Percentiles rank a stretch among this genome's conserved stretches.
These are phyloP conservation scores for Lucilia cuprina DNA, from an alignment of 1,140 invertebrate species.

Conservation along the genomic window DNA sequence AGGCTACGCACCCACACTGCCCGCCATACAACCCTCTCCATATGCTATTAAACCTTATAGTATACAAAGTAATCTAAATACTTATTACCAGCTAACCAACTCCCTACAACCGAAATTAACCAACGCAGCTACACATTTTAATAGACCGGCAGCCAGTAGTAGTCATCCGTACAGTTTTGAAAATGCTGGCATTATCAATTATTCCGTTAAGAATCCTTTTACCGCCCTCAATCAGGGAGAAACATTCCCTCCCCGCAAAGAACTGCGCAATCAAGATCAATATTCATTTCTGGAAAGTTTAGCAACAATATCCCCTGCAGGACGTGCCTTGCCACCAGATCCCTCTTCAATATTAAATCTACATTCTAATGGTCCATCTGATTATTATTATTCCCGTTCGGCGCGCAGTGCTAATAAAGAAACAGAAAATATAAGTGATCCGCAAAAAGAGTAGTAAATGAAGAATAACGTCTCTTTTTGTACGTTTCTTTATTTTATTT, in stretches of 20 bases:
- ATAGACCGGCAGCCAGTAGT: slow-evolving; percentile 43
- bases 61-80: background rate
- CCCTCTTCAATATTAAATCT: background rate
- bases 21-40: slow-evolving; percentile 32
- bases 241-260: slow-evolving; percentile 54
- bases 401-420: background rate
- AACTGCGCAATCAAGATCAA: slow-evolving; percentile 47
- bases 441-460: background rate
- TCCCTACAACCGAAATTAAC: slow-evolving; percentile 35
- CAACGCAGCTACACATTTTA: slow-evolving; percentile 43
- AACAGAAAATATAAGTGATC: background rate
- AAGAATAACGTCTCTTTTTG: background rate
- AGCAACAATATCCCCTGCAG: background rate
- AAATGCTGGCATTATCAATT: slow-evolving; percentile 48
- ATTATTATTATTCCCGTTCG: background rate
- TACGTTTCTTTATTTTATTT: background rate
- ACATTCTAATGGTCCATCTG: background rate
- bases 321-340: background rate
- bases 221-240: slow-evolving; percentile 58
- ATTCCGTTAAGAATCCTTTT: slow-evolving; percentile 51
- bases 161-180: slow-evolving; percentile 51
- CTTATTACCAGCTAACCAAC: slow-evolving; percentile 27
- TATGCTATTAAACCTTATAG: slow-evolving; percentile 28
- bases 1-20: slow-evolving; percentile 28
- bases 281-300: slow-evolving; percentile 54